Conservation (phyloP, 2,113 vertebrate species). For the Daphoenositta chrysoptera region DNA sequence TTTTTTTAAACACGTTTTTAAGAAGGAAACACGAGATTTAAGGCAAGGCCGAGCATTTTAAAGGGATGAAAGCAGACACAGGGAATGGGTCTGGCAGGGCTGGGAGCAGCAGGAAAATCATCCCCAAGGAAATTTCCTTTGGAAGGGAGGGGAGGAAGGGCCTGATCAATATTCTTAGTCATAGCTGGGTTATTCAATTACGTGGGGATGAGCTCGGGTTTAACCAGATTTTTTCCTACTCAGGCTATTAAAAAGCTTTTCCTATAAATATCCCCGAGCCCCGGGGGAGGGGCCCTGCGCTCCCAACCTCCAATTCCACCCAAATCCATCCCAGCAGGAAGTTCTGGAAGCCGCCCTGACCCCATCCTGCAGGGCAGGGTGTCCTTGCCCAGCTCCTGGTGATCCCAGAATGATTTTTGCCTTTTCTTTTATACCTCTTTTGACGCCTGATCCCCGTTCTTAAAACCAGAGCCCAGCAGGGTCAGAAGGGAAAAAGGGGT, state of each 20-base stretch:
- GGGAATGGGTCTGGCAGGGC: neutral
- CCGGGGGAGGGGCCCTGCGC: neutral
- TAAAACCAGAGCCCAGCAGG: too few species aligned
- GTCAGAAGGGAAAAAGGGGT: too few species aligned
- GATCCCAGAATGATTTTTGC: too few species aligned
- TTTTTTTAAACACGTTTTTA: rapidly evolving
- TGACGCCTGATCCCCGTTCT: too few species aligned
- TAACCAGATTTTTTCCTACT: neutral
- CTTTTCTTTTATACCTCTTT: too few species aligned
- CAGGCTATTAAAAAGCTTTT: constrained; percentile 9
- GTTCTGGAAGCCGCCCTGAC: neutral
- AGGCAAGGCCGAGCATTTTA: neutral
- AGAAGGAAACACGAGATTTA: neutral
- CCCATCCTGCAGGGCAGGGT: too few species aligned
- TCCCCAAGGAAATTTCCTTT: neutral
- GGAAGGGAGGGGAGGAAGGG: neutral
- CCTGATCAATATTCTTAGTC: neutral
- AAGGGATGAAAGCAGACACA: too few species aligned
- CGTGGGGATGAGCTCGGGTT: neutral
- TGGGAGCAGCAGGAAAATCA: neutral
- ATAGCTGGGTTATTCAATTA: neutral
- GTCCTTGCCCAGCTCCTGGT: too few species aligned
- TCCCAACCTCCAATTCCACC: neutral
- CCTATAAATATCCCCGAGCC: neutral
- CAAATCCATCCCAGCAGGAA: neutral